These are phyloP conservation scores for Ceuthmochares aereus DNA, from an alignment of 2,113 vertebrate genomes.

Conservation along the genomic window DNA sequence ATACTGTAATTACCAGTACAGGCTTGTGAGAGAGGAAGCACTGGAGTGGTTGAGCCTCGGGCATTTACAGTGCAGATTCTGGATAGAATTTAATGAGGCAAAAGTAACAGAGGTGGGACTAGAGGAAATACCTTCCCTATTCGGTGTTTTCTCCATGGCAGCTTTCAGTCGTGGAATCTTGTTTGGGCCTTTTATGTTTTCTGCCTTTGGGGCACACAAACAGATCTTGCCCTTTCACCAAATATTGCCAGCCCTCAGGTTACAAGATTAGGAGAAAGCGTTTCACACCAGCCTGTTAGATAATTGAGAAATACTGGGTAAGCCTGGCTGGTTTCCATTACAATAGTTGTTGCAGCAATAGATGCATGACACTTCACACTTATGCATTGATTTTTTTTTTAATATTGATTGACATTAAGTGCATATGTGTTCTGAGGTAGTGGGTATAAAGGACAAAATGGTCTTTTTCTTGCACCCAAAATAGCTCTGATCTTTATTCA, in stretches of 20 bases:
- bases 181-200: background rate
- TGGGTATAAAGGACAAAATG: background rate
- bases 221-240: background rate
- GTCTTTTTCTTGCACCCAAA: background rate
- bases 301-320: background rate
- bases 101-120: background rate
- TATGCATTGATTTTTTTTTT: background rate
- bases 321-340: background rate
- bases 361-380: background rate
- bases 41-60: background rate
- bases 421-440: background rate
- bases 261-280: background rate
- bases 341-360: background rate
- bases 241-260: background rate
- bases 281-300: background rate
- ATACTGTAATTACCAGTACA: background rate
- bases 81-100: background rate
- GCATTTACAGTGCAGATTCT: background rate
- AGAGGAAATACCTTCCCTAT: background rate
- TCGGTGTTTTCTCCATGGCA: background rate
- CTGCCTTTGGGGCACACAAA: background rate
- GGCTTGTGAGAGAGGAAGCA: background rate
- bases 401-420: background rate
- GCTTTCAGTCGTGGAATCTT: background rate
- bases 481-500: background rate